Conservation (phyloP, 2,797 vertebrate species). For the Onychomys torridus region DNA sequence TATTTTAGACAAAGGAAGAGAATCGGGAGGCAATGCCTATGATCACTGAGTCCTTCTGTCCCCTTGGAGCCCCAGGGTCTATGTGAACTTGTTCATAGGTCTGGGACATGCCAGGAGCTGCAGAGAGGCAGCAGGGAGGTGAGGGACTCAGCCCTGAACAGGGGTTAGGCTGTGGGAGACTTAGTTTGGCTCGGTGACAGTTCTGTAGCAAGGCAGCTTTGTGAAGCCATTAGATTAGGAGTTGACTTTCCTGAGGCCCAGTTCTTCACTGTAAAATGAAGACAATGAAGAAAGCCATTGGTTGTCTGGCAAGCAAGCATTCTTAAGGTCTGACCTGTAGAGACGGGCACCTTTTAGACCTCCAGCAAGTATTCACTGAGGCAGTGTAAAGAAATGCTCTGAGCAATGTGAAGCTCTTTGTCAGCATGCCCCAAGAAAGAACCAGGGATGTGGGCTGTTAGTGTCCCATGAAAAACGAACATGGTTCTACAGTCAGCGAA, state of each 20-base stretch:
- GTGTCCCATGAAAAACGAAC: background rate
- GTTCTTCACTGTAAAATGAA: background rate
- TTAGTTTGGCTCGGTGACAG: background rate
- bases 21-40: background rate
- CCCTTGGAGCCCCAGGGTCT: background rate
- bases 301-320: background rate
- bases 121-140: background rate
- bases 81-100: background rate
- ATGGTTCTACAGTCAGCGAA: constrained; percentile 41
- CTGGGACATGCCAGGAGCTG: background rate
- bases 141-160: background rate
- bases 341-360: background rate
- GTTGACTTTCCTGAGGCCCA: background rate
- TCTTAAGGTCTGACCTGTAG: background rate
- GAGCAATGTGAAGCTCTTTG: background rate
- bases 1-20: background rate
- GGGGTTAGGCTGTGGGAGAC: background rate
- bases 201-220: background rate
- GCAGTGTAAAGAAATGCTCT: background rate
- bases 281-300: background rate
- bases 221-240: background rate
- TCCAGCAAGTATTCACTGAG: background rate
- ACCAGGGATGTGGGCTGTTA: background rate
- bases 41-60: background rate
- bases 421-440: background rate